Percentiles rank a stretch among this genome's conserved stretches.
phyloP scores from a whole-genome alignment of 2,113 vertebrate genomes.

The Okapia johnstoni region DNA sequence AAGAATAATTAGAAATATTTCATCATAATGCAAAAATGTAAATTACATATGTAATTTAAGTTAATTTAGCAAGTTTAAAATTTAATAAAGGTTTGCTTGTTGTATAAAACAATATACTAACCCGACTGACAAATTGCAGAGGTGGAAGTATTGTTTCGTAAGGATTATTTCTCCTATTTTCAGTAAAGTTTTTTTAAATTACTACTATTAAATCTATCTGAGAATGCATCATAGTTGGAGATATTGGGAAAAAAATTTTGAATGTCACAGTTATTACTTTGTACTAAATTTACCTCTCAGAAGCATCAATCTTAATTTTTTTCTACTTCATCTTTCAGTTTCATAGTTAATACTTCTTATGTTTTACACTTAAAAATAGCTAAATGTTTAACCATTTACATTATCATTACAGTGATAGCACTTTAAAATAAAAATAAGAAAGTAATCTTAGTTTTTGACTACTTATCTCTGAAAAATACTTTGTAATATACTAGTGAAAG shows the following conservation, averaged over 20 bases:
- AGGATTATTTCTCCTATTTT: background rate
- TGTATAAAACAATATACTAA: slow-evolving; percentile 39
- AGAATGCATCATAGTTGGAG: background rate
- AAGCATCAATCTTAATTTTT: background rate
- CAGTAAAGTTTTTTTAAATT: background rate
- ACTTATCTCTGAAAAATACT: background rate
- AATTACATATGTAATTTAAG: slow-evolving; percentile 60
- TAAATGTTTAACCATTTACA: background rate
- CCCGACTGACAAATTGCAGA: background rate
- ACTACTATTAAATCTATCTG: background rate
- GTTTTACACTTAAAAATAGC: background rate
- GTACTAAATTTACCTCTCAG: background rate
- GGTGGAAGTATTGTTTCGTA: background rate
- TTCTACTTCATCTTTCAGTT: background rate
- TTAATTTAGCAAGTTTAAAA: slow-evolving; percentile 53
- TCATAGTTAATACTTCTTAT: background rate
- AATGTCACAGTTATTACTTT: background rate
- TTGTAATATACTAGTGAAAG: background rate
- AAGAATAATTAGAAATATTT: slow-evolving; percentile 43
- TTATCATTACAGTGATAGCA: background rate
- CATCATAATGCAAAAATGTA: slow-evolving; percentile 29
- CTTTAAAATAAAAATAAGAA: background rate
- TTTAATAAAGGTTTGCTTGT: slow-evolving; percentile 41
- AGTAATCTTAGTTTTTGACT: background rate
- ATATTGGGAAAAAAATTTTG: background rate